These are phyloP conservation scores for Orthonyx spaldingii DNA, from an alignment of 2,113 vertebrate genomes.

Conservation along the genomic window DNA sequence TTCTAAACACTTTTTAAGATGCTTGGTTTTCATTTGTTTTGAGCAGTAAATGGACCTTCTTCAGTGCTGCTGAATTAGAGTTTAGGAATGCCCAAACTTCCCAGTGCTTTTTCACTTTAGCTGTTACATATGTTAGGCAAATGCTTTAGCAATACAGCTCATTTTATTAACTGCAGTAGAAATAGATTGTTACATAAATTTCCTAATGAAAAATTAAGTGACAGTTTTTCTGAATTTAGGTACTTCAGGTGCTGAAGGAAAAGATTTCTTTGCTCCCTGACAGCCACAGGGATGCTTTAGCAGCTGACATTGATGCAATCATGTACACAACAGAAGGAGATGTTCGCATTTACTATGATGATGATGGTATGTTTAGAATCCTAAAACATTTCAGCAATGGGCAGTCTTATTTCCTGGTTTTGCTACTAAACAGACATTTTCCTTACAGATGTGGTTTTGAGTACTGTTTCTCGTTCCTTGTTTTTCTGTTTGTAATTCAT, in stretches of 20 bases:
- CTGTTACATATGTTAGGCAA: not conserved
- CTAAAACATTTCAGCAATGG: not conserved
- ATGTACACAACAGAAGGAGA: slow-evolving; percentile 82
- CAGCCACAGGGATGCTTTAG: slow-evolving; percentile 82
- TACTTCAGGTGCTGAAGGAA: slow-evolving; percentile 82
- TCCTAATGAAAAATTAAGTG: slow-evolving; percentile 1
- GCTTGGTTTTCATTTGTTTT: not conserved
- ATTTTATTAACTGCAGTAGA: not conserved
- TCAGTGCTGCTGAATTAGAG: not conserved
- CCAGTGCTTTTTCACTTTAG: not conserved
- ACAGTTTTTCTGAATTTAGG: slow-evolving; percentile 67
- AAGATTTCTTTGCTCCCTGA: slow-evolving; percentile 80
- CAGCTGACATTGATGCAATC: slow-evolving; percentile 83
- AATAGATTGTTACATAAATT: not conserved
- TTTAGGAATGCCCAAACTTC: not conserved
- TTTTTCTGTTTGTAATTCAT: not conserved
- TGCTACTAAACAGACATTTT: not conserved
- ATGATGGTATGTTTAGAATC: slow-evolving; percentile 78
- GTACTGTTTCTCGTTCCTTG: not conserved
- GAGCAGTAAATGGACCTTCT: not conserved
- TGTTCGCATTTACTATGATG: slow-evolving; percentile 88
- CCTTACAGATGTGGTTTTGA: not conserved
- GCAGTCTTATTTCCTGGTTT: not conserved
- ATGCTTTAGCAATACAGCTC: not conserved
- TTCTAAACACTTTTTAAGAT: not conserved